Base-by-base conservation (phyloP, 2,113 vertebrate species). In the Channa argus region DNA sequence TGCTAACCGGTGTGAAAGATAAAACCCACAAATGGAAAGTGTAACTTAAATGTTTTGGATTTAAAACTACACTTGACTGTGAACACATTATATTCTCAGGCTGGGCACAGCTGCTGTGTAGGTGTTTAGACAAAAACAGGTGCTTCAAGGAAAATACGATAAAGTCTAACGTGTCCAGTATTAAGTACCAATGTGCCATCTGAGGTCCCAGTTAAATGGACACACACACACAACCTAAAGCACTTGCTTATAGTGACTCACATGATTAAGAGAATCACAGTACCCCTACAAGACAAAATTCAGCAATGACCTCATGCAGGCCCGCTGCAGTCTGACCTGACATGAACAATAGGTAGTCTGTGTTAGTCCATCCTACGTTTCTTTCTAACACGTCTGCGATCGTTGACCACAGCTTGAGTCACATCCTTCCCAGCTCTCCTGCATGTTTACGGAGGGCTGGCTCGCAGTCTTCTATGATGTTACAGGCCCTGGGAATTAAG, bases 401-500 rank as follows among this genome's bases (percentile, higher is more conserved):
- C 24, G 63, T 50, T 80, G 74, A 87, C 86, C 85, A 41, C 86
- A 83, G 84, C 53, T 89, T 89, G 89, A 93, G 81, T 94, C 93
- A 93, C 82, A 87, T 93, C 91, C 91, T 92, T 74, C 74, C 80
- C 71, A 44, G 65, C 71, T 86, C 76, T 81, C 77, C 79, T 69
- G 76, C 46, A 11, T 86, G 80, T 91, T 90, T 89, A 88, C 77
- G 80, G 82, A 92, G 79, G 5, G 66, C 66, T 80, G 82, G 77
- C 69, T 55, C 84, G 52, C 72, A 61, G 56, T 50, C 62, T 80
- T 71, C 68, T 55, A 86, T 89, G 86, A 91, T 86, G 82, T 92
- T 84, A 90, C 78, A 9, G 6, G 53, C 50, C 37, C 3, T 14
- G 61, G 62, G 59, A 61, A 84, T 71, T 88, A 85, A 82, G 65